Conservation (phyloP, 1,140 invertebrate species). For the Sycobia sp. region DNA sequence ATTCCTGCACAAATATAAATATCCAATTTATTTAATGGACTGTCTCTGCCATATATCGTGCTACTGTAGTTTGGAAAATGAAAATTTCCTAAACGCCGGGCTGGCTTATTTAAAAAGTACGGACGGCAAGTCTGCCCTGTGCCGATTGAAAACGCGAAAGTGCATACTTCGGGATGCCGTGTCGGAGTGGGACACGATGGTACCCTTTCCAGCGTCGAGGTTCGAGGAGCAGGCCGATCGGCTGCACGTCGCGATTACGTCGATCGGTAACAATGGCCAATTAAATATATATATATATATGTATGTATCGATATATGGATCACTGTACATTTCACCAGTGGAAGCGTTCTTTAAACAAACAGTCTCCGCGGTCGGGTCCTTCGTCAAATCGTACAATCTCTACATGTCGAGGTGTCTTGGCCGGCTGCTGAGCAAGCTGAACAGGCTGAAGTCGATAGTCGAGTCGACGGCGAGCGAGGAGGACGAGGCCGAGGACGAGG, state of each 20-base stretch:
- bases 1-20: too few relatives aligned
- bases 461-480: neutral
- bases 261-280: neutral
- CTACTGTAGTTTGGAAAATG: slow-evolving; percentile 5
- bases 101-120: neutral
- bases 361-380: neutral
- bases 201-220: slow-evolving; percentile 3
- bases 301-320: neutral
- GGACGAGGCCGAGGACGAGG: too few relatives aligned
- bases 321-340: too few relatives aligned
- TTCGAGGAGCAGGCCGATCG: neutral
- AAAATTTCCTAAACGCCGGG: neutral
- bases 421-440: neutral
- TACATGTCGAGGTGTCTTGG: slow-evolving; percentile 1
- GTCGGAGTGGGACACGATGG: neutral
- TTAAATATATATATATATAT: neutral
- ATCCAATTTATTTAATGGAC: neutral
- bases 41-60: neutral
- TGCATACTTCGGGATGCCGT: slow-evolving; percentile 1
- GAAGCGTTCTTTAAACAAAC: too few relatives aligned
- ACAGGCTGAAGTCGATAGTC: neutral
- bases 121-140: slow-evolving; percentile 15
- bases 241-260: neutral
- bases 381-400: slow-evolving; percentile 5
- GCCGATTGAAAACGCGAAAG: slow-evolving; percentile 17